Percentiles rank a stretch among this genome's conserved stretches.
Evolutionary conservation across 2,113 vertebrate genomes (phyloP).

Genomic region (Lepisosteus oculatus): DNA sequence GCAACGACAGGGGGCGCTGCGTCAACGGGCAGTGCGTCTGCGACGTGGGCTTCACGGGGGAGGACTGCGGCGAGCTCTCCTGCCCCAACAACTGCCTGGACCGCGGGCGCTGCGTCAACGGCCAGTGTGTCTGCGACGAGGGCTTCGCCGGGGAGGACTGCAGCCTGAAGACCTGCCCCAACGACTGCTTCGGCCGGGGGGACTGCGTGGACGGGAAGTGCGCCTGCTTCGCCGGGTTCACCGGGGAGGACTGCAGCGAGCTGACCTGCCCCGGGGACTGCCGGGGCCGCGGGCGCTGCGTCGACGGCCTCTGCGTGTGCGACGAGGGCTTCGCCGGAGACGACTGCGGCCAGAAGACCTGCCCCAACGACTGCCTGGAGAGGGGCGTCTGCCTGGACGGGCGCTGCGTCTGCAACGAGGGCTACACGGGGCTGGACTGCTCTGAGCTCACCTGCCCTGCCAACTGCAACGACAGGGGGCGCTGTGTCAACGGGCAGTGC

Average conservation of each 20-base stretch:
- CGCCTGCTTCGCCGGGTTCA: conserved; percentile 69
- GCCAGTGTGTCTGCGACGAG: conserved; percentile 74
- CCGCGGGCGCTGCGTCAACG: conserved; percentile 69
- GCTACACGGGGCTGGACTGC: conserved; percentile 74
- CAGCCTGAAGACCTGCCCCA: conserved; percentile 72
- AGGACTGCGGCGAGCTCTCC: conserved; percentile 75
- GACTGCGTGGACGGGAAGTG: conserved; percentile 81
- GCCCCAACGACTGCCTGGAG: conserved; percentile 74
- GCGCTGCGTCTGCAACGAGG: conserved; percentile 76
- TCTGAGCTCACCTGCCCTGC: conserved; percentile 65
- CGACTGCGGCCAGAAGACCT: conserved; percentile 78
- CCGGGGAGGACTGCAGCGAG: conserved; percentile 73
- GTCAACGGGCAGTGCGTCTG: conserved; percentile 79
- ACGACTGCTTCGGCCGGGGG: conserved; percentile 70
- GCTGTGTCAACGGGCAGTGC: conserved; percentile 73
- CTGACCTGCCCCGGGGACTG: conserved; percentile 79
- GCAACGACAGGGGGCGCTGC: conserved; percentile 72
- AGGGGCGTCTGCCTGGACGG: conserved; percentile 76
- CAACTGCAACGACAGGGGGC: conserved; percentile 75
- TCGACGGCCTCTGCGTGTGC: conserved; percentile 78
- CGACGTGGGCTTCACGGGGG: conserved; percentile 68
- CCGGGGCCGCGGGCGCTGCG: conserved; percentile 70
- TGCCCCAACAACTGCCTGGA: conserved; percentile 78
- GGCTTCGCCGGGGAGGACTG: conserved; percentile 79
- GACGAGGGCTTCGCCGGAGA: conserved; percentile 73